Conservation (phyloP, 2,888 invertebrate species). For the Cerceris rybyensis region DNA sequence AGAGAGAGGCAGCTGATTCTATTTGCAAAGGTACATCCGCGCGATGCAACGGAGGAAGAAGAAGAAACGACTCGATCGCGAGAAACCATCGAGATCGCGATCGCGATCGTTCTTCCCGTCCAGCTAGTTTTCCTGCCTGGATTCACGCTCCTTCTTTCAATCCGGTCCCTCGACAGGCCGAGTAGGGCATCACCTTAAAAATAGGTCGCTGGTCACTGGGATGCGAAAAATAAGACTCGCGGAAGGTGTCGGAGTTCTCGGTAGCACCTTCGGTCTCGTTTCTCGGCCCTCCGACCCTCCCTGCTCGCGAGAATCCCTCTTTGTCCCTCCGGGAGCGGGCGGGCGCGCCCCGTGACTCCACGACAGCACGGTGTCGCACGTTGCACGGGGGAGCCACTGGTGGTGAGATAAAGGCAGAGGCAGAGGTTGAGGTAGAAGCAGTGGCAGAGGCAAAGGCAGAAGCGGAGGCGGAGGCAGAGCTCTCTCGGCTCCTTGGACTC, state of each 20-base stretch:
- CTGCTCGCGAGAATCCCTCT: conserved; percentile 6
- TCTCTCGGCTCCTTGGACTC: conserved; percentile 48
- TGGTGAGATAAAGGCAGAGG: neutral
- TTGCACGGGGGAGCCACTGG: conserved; percentile 5
- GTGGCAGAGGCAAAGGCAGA: neutral
- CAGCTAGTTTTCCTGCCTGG: conserved; percentile 10
- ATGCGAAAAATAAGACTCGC: conserved; percentile 54
- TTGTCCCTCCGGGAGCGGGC: conserved; percentile 12
- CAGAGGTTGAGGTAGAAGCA: neutral
- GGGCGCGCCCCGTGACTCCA: conserved; percentile 35
- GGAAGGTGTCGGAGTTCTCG: conserved; percentile 47
- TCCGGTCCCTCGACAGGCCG: conserved; percentile 3
- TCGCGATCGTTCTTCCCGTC: conserved; percentile 27
- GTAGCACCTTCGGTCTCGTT: conserved; percentile 37
- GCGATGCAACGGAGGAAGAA: neutral
- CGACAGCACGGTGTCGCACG: conserved; percentile 12
- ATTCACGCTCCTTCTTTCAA: neutral
- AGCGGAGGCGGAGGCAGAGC: conserved; percentile 33
- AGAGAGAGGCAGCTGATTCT: too few species aligned
- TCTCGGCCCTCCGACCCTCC: conserved; percentile 6
- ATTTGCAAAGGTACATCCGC: too few species aligned
- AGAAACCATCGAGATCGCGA: conserved; percentile 1
- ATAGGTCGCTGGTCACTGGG: conserved; percentile 56
- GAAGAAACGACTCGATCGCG: neutral
- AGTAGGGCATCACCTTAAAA: conserved; percentile 48